Evolutionary conservation across 2,888 invertebrate genomes (phyloP).

Genomic region (Seira ritae): DNA sequence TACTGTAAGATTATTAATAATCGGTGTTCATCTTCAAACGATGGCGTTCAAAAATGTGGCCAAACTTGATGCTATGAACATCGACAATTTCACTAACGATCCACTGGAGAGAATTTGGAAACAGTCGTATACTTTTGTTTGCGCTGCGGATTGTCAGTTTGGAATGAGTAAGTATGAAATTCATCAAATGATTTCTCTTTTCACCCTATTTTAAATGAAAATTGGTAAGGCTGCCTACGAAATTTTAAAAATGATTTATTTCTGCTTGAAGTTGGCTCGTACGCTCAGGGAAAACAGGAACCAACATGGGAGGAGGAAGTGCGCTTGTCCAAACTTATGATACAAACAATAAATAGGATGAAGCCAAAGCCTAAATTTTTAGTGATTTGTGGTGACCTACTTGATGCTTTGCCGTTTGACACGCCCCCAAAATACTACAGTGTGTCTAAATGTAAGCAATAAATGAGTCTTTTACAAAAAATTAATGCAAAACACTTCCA

Average conservation of each 20-base stretch:
- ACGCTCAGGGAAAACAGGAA: no score
- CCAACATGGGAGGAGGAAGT: slow-evolving; percentile 77
- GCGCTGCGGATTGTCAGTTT: slow-evolving; percentile 59
- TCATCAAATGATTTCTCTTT: no score
- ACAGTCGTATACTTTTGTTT: slow-evolving; percentile 51
- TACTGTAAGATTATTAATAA: no score
- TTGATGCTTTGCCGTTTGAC: slow-evolving; percentile 76
- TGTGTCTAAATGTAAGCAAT: not conserved
- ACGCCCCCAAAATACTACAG: slow-evolving; percentile 39
- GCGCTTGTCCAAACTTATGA: slow-evolving; percentile 74
- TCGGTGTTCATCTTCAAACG: no score
- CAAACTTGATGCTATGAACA: no score
- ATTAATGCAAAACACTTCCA: not conserved
- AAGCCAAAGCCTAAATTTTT: slow-evolving; percentile 77
- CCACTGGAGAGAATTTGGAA: slow-evolving; percentile 35
- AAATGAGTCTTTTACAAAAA: not conserved
- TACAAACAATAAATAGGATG: slow-evolving; percentile 76
- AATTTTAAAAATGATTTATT: no score
- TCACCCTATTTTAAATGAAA: not conserved
- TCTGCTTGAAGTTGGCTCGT: not conserved
- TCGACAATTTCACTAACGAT: slow-evolving; percentile 34
- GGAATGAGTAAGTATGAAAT: slow-evolving; percentile 52
- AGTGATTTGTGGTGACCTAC: slow-evolving; percentile 78
- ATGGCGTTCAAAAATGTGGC: no score
- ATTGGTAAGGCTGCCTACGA: no score